These are phyloP conservation scores for Baryphthengus martii DNA, from an alignment of 2,113 vertebrate species.

Conservation along the genomic window DNA sequence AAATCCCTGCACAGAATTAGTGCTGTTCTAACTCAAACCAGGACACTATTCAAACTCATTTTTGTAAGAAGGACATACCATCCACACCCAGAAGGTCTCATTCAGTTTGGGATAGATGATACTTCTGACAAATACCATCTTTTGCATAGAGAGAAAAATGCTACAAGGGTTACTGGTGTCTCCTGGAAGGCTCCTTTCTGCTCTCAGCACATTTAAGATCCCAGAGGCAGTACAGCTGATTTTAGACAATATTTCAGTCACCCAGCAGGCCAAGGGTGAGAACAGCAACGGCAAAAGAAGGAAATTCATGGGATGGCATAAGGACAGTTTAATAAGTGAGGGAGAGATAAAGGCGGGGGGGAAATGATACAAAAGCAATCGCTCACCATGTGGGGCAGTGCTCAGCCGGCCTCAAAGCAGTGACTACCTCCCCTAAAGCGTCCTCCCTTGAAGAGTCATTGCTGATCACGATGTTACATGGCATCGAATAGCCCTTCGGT, in stretches of 20 bases:
- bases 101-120: background rate
- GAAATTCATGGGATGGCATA: background rate
- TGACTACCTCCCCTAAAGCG: background rate
- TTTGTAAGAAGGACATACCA: background rate
- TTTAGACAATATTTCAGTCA: background rate
- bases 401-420: background rate
- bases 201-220: background rate
- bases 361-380: background rate
- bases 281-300: background rate
- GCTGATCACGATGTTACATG: background rate
- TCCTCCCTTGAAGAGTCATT: background rate
- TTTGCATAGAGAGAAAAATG: background rate
- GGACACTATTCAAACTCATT: background rate
- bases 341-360: background rate
- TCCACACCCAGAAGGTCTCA: background rate
- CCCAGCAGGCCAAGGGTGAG: fast-evolving
- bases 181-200: background rate
- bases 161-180: background rate
- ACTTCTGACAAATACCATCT: background rate
- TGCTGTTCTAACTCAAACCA: too few relatives aligned
- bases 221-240: background rate
- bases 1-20: too few relatives aligned
- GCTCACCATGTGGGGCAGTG: background rate
- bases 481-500: background rate
- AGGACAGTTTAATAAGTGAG: background rate